These are phyloP conservation scores for Micromesistius poutassou DNA, from an alignment of 2,797 vertebrate genomes.

Conservation along the genomic window DNA sequence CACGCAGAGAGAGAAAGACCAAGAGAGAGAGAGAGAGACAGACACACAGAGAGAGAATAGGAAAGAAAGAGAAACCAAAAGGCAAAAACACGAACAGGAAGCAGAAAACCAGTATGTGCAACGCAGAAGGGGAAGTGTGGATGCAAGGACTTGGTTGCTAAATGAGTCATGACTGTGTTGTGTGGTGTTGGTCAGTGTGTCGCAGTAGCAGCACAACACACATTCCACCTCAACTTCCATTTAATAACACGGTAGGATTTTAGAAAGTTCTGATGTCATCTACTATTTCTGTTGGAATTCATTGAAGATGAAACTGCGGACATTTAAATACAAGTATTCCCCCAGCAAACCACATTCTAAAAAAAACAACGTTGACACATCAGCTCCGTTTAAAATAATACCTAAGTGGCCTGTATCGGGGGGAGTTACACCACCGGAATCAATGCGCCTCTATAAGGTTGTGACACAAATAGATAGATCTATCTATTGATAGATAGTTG, in stretches of 20 bases:
- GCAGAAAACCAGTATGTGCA: not conserved
- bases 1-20: not conserved
- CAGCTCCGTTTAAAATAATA: too few species aligned
- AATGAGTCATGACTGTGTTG: not conserved
- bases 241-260: not conserved
- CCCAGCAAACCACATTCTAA: not conserved
- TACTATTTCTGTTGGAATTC: not conserved
- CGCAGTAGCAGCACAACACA: not conserved
- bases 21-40: not conserved
- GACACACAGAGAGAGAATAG: not conserved
- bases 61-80: not conserved
- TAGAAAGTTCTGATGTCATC: not conserved
- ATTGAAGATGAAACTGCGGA: not conserved
- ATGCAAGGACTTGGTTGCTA: not conserved
- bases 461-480: too few species aligned
- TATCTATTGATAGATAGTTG: too few species aligned
- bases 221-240: not conserved
- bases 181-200: too few species aligned
- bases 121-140: not conserved
- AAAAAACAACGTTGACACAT: not conserved
- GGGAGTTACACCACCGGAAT: not conserved
- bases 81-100: not conserved
- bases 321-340: not conserved
- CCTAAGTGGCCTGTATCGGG: too few species aligned
- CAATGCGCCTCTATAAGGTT: not conserved